These are phyloP conservation scores for Amphiduros pacificus DNA, from an alignment of 2,888 invertebrate species.

Conservation along the genomic window DNA sequence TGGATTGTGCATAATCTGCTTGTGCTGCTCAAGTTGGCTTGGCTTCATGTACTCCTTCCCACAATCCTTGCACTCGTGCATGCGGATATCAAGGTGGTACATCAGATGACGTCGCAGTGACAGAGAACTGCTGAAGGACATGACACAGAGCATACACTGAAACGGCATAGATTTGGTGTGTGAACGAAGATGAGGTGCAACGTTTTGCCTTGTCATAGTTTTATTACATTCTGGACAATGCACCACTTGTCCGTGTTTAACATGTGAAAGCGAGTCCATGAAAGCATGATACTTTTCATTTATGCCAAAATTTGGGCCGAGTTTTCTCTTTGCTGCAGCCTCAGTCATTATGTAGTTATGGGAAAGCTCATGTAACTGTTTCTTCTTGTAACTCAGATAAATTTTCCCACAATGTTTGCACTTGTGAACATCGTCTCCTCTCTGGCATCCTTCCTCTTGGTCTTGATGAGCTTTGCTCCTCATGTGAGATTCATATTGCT, in stretches of 20 bases:
- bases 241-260: constrained; percentile 1
- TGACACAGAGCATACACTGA: constrained; percentile 43
- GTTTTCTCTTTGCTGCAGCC: too few relatives aligned
- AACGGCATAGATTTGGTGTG: constrained; percentile 47
- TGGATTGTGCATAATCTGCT: constrained; percentile 16
- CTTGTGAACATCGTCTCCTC: constrained; percentile 16
- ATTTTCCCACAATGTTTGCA: constrained; percentile 47
- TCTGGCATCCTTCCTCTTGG: constrained; percentile 14
- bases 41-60: constrained; percentile 15
- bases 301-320: too few relatives aligned
- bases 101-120: constrained; percentile 43
- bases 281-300: constrained; percentile 6
- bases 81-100: constrained; percentile 20
- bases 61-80: constrained; percentile 22
- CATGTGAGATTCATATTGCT: constrained; percentile 14
- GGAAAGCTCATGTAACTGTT: constrained; percentile 42
- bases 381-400: constrained; percentile 42
- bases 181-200: constrained; percentile 46
- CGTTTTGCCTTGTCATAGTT: constrained; percentile 37
- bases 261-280: not conserved
- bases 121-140: constrained; percentile 39
- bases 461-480: constrained; percentile 12
- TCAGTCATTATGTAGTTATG: constrained; percentile 37
- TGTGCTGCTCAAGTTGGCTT: constrained; percentile 18
- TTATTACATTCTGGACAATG: constrained; percentile 46